phyloP scores from a whole-genome alignment of 2,113 vertebrate genomes.

The Nematolebias whitei region DNA sequence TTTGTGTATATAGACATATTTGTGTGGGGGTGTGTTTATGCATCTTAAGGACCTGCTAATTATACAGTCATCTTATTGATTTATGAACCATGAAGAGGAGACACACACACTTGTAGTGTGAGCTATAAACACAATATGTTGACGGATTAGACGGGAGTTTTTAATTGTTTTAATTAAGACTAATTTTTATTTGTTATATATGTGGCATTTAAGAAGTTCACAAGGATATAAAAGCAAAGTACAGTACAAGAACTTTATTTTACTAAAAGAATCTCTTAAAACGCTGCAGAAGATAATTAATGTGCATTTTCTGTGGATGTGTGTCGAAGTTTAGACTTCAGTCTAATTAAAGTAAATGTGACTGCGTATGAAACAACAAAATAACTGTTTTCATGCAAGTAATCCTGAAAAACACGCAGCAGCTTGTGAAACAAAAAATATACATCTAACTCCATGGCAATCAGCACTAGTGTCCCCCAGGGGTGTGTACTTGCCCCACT shows the following conservation, averaged over 20 bases:
- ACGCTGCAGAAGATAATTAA: neutral
- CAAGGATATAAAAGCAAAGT: constrained; percentile 61
- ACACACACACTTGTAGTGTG: constrained; percentile 17
- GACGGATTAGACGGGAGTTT: constrained; percentile 67
- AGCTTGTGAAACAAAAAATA: too few relatives aligned
- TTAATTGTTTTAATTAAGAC: constrained; percentile 75
- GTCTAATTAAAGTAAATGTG: too few relatives aligned
- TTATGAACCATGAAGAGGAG: constrained; percentile 52
- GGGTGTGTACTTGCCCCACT: neutral
- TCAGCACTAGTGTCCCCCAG: neutral
- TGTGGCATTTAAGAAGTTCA: constrained; percentile 64
- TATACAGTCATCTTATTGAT: constrained; percentile 65
- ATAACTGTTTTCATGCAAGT: neutral
- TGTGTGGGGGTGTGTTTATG: constrained; percentile 25
- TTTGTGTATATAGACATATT: constrained; percentile 55
- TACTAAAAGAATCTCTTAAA: constrained; percentile 49
- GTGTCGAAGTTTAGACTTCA: neutral
- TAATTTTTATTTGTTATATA: constrained; percentile 74
- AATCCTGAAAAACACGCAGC: too few relatives aligned
- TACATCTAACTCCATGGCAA: neutral
- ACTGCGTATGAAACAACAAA: neutral
- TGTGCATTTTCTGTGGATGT: neutral
- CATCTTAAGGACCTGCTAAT: constrained; percentile 59
- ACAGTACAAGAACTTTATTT: constrained; percentile 45
- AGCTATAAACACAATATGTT: constrained; percentile 41